Conservation (phyloP, 1,140 invertebrate species). For the Euborellia annulipes region DNA sequence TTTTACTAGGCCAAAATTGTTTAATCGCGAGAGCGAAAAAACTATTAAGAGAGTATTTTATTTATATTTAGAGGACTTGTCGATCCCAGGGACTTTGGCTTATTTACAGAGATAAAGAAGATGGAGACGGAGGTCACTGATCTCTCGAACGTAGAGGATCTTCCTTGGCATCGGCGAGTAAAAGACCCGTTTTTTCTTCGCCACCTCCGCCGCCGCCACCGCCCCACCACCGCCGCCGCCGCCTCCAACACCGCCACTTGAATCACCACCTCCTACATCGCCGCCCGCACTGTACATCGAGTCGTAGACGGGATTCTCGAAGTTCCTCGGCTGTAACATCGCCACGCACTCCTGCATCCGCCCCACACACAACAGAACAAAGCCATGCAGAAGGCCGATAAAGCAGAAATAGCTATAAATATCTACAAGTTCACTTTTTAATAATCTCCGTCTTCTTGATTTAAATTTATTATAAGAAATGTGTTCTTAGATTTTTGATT, state of each 20-base stretch:
- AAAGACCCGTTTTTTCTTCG: constrained; percentile 38
- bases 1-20: no score
- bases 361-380: constrained; percentile 16
- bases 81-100: no score
- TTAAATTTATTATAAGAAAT: no score
- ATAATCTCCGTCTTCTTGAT: no score
- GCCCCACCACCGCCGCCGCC: constrained; percentile 30
- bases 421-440: constrained; percentile 6
- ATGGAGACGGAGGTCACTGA: no score
- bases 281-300: constrained; percentile 44
- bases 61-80: no score
- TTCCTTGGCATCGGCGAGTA: constrained; percentile 16
- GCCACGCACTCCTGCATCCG: no score
- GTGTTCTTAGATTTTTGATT: no score
- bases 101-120: no score
- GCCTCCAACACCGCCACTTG: constrained; percentile 5
- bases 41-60: no score
- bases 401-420: constrained; percentile 11
- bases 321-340: constrained; percentile 41
- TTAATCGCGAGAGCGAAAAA: no score
- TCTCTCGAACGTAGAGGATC: no score
- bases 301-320: constrained; percentile 73
- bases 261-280: constrained; percentile 26
- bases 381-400: constrained; percentile 5
- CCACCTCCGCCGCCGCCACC: constrained; percentile 23